Percentiles rank a stretch among this genome's conserved stretches.
Conservation (phyloP, 2,113 vertebrate species). For the Perognathus longimembris region DNA sequence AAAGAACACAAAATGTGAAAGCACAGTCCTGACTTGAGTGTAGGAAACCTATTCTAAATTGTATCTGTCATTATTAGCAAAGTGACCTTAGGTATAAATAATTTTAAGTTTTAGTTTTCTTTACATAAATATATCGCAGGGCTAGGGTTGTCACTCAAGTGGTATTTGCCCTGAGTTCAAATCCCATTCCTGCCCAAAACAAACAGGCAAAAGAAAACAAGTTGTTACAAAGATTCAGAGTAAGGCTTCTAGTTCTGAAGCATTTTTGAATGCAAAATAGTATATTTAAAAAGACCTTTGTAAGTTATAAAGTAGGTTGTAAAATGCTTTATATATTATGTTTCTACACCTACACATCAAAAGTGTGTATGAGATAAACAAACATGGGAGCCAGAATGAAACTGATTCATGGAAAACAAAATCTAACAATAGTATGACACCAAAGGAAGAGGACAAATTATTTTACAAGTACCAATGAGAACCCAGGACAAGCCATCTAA, state of each 20-base stretch:
- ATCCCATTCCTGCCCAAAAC: too few relatives aligned
- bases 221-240: background rate
- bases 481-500: background rate
- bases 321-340: background rate
- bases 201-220: background rate
- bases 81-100: background rate
- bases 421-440: constrained; percentile 3
- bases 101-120: constrained; percentile 34
- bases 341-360: constrained; percentile 21
- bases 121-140: background rate
- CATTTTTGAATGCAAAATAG: background rate
- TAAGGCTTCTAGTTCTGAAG: background rate
- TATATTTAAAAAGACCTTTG: background rate
- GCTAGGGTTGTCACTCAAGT: too few relatives aligned
- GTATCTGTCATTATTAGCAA: constrained; percentile 5
- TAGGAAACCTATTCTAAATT: background rate
- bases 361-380: background rate
- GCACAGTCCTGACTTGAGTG: background rate
- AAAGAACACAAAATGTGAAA: background rate
- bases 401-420: constrained; percentile 24
- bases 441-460: background rate
- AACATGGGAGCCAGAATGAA: background rate
- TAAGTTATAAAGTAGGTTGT: background rate
- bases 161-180: too few relatives aligned
- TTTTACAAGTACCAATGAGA: constrained; percentile 35